These are phyloP conservation scores for Stenchaetothrips biformis DNA, from an alignment of 2,888 invertebrate species.

Conservation along the genomic window DNA sequence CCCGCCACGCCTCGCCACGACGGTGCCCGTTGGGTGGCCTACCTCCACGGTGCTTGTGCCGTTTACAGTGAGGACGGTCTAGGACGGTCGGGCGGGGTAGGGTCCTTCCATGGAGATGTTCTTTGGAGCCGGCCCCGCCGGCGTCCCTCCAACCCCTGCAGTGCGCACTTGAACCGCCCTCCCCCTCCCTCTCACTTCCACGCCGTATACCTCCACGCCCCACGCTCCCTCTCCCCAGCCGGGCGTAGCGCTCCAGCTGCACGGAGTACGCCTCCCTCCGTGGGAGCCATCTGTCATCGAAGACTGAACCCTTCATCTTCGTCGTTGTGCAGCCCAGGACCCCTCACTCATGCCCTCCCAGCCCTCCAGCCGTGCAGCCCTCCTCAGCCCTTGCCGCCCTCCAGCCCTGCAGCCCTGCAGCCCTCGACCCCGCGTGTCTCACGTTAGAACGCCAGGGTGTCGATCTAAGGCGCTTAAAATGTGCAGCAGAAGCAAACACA, in stretches of 20 bases:
- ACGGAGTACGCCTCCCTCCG: not conserved
- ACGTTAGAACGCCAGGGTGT: not conserved
- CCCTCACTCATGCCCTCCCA: not conserved
- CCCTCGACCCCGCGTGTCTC: not conserved
- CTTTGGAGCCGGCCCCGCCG: too few species aligned
- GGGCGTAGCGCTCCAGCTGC: not conserved
- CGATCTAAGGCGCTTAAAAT: too few species aligned
- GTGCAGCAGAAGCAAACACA: too few species aligned
- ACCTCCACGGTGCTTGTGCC: not conserved
- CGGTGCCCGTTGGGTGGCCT: not conserved
- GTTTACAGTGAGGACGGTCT: not conserved
- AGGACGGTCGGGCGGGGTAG: too few species aligned
- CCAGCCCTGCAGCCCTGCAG: too few species aligned
- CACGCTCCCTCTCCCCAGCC: not conserved
- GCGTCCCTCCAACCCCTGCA: too few species aligned
- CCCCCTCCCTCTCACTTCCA: not conserved
- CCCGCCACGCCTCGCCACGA: not conserved
- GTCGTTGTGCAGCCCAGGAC: not conserved
- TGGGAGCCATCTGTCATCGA: slow-evolving; percentile 7
- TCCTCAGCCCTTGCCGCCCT: not conserved
- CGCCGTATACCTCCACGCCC: not conserved
- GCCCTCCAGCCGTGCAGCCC: not conserved
- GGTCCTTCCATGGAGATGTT: too few species aligned
- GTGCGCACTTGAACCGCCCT: too few species aligned
- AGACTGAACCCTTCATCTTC: slow-evolving; percentile 15